Conservation (phyloP, 2,888 invertebrate species). For the Conops quadrifasciatus region DNA sequence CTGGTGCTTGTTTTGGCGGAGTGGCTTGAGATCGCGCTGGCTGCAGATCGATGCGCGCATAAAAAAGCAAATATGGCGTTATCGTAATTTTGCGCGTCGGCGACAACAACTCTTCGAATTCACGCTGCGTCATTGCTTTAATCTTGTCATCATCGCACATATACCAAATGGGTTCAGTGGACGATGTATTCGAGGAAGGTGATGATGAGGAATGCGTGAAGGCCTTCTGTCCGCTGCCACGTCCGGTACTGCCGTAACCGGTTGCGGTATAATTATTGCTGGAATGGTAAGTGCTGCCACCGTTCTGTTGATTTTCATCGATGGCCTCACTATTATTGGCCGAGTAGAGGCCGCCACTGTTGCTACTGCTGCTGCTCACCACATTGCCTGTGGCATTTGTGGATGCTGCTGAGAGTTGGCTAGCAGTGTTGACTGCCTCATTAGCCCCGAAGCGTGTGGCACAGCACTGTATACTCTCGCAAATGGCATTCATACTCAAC, state of each 20-base stretch:
- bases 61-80: constrained; percentile 88
- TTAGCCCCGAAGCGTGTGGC: constrained; percentile 64
- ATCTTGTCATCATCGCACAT: constrained; percentile 91
- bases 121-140: constrained; percentile 77
- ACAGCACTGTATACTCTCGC: constrained; percentile 71
- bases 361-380: constrained; percentile 34
- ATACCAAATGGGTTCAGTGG: constrained; percentile 72
- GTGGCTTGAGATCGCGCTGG: constrained; percentile 41
- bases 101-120: constrained; percentile 81
- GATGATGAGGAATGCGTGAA: constrained; percentile 26
- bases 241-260: constrained; percentile 61
- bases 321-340: constrained; percentile 56
- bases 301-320: constrained; percentile 57
- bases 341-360: constrained; percentile 42
- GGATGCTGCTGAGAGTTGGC: neutral
- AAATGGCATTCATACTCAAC: constrained; percentile 63
- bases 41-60: constrained; percentile 71
- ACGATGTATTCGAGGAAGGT: constrained; percentile 8
- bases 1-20: constrained; percentile 43
- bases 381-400: constrained; percentile 29
- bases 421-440: constrained; percentile 5
- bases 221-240: constrained; percentile 48
- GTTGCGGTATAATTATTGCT: constrained; percentile 49
- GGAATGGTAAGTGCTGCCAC: constrained; percentile 47
- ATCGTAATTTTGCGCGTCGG: constrained; percentile 79